Percentiles rank a stretch among this genome's conserved stretches.
Evolutionary conservation across 2,888 invertebrate species (phyloP).

Genomic region (Odontomyia ornata): DNA sequence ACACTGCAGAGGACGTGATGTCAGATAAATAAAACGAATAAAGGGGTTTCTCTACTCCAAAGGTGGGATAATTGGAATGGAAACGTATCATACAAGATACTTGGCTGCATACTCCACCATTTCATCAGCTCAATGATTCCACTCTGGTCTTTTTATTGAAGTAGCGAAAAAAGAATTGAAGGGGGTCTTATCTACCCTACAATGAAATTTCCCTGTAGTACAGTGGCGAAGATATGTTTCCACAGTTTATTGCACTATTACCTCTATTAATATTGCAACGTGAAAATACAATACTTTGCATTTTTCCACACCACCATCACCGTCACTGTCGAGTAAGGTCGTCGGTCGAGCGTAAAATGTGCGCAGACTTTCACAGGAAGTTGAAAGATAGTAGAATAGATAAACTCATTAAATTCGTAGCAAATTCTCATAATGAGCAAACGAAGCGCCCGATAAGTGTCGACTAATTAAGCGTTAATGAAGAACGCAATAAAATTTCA

Average conservation of each 20-base stretch:
- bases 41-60: not conserved
- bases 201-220: not conserved
- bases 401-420: not conserved
- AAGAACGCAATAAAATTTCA: not conserved
- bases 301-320: not conserved
- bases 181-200: not conserved
- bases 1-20: constrained; percentile 14
- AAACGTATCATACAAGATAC: constrained; percentile 25
- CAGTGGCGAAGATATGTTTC: not conserved
- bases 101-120: not conserved
- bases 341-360: not conserved
- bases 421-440: not conserved
- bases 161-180: not conserved
- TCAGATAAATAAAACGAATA: constrained; percentile 25
- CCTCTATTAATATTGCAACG: constrained; percentile 15
- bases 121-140: not conserved
- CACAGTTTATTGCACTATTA: constrained; percentile 35
- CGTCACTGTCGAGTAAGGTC: not conserved
- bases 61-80: constrained; percentile 36
- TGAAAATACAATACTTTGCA: not conserved
- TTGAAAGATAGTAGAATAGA: not conserved
- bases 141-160: not conserved
- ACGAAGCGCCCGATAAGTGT: not conserved
- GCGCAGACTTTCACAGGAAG: not conserved
- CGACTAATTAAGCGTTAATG: not conserved